Percentiles rank a stretch among this genome's conserved stretches.
Evolutionary conservation across 2,113 vertebrate genomes (phyloP).

Genomic region (Dasypus novemcinctus): DNA sequence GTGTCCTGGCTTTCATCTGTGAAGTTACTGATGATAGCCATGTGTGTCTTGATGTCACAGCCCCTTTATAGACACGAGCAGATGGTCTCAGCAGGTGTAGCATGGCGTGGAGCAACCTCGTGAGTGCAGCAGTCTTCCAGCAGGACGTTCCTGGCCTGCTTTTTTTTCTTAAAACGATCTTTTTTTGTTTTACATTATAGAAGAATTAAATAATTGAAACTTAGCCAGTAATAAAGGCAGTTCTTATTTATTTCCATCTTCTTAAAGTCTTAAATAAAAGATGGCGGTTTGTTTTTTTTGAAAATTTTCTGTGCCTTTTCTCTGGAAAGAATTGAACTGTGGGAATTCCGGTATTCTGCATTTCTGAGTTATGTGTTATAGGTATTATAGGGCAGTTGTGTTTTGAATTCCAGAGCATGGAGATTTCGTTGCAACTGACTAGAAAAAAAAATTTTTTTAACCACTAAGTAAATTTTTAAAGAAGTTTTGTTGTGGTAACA

Average conservation of each 20-base stretch:
- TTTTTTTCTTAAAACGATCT: background rate
- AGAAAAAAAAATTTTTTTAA: background rate
- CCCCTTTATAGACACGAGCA: background rate
- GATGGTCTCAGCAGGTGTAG: background rate
- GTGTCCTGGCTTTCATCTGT: background rate
- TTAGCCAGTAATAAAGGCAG: background rate
- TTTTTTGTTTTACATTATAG: conserved; percentile 16
- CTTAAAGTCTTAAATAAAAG: background rate
- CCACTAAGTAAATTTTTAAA: too few relatives aligned
- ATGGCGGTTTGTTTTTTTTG: conserved; percentile 1
- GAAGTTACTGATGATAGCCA: background rate
- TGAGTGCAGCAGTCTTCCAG: fast-evolving
- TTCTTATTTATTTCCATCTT: background rate
- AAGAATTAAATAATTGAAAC: background rate
- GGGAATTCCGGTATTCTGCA: background rate
- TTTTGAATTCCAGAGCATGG: background rate
- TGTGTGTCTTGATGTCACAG: background rate
- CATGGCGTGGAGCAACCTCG: background rate
- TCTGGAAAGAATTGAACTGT: background rate
- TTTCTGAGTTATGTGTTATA: background rate
- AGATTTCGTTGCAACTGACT: background rate
- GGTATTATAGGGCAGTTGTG: background rate
- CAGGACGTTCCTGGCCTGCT: background rate
- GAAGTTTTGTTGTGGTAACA: too few relatives aligned
- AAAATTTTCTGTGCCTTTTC: background rate